phyloP scores from a whole-genome alignment of 2,888 invertebrate genomes.

The Minunthozetes semirufus region DNA sequence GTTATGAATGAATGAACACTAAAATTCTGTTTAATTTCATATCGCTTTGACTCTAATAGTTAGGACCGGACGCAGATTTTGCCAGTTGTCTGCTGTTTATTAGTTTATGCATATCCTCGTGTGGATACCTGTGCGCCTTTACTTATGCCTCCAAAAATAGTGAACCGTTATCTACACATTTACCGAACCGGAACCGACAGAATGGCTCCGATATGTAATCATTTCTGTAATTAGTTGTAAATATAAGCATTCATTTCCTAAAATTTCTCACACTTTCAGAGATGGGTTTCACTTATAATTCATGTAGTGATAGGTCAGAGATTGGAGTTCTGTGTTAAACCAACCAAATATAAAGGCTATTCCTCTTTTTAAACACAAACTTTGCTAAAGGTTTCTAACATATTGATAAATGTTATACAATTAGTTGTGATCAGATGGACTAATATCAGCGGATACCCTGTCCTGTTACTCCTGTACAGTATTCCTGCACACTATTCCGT shows the following conservation, averaged over 20 bases:
- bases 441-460: too few species aligned
- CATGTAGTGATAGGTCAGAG: neutral
- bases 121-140: too few species aligned
- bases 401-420: too few species aligned
- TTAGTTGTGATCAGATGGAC: too few species aligned
- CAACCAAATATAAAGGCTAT: too few species aligned
- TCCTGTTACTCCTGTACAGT: too few species aligned
- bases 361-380: too few species aligned
- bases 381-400: too few species aligned
- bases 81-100: neutral
- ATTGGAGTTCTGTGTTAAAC: neutral
- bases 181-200: neutral
- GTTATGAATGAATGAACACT: too few species aligned
- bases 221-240: neutral
- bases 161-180: neutral
- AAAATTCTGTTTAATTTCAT: too few species aligned
- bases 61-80: conserved; percentile 22
- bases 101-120: neutral
- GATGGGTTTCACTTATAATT: neutral
- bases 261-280: neutral
- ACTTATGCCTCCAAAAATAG: neutral
- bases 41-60: too few species aligned
- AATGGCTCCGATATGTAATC: neutral
- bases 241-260: neutral
- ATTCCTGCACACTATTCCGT: too few species aligned